Percentiles rank a stretch among this genome's conserved stretches.
Conservation (phyloP, 2,797 vertebrate species). For the Brachyalestes nurse region DNA sequence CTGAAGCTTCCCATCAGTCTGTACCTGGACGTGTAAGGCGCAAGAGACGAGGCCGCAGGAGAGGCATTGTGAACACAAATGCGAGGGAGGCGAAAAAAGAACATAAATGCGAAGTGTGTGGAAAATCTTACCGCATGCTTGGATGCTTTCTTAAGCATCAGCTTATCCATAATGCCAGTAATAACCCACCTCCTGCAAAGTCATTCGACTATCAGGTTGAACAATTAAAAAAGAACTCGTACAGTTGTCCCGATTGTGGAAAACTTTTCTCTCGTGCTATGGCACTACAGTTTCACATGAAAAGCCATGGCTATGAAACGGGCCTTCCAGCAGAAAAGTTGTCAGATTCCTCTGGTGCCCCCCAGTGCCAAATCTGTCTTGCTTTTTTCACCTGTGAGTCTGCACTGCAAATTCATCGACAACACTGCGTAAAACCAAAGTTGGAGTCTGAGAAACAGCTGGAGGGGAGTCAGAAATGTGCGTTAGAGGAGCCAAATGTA, state of each 20-base stretch:
- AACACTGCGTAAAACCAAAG: constrained; percentile 69
- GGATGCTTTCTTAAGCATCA: constrained; percentile 81
- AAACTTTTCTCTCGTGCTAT: constrained; percentile 82
- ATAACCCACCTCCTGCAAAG: constrained; percentile 72
- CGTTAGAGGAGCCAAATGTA: not conserved
- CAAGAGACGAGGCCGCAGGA: constrained; percentile 75
- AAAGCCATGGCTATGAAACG: constrained; percentile 79
- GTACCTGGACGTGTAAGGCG: constrained; percentile 70
- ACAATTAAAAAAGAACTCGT: constrained; percentile 79
- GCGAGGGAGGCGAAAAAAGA: too few relatives aligned
- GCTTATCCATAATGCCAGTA: constrained; percentile 71
- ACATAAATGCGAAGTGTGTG: constrained; percentile 78
- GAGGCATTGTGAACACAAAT: constrained; percentile 72
- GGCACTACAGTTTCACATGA: constrained; percentile 85
- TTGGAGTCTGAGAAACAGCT: not conserved
- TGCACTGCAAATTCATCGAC: constrained; percentile 72
- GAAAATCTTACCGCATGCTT: constrained; percentile 78
- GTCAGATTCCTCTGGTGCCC: constrained; percentile 50
- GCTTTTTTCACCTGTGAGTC: constrained; percentile 71
- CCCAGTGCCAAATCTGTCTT: constrained; percentile 72
- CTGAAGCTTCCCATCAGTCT: not conserved
- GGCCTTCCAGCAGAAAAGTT: constrained; percentile 61
- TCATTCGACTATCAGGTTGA: constrained; percentile 83
- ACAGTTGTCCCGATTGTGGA: constrained; percentile 80
- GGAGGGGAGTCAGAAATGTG: not conserved